A percentile compares a stretch with the other conserved stretches of the same genome.
Evolutionary conservation across 2,888 invertebrate genomes (phyloP).

Genomic region (Erpobdella octoculata): DNA sequence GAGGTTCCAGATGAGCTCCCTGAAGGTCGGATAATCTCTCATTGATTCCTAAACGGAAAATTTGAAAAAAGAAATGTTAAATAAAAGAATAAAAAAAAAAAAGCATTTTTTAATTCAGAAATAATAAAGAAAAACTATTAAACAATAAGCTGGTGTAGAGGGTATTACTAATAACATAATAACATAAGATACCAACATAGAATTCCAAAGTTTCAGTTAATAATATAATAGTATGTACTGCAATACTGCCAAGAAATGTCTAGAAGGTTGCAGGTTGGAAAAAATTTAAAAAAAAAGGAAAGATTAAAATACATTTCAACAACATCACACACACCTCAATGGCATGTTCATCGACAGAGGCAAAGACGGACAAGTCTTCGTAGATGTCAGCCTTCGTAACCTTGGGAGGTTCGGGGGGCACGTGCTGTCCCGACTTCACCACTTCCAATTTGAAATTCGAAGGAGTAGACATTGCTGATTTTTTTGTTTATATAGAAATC

Average conservation of each 20-base stretch:
- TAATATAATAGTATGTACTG: too few relatives aligned
- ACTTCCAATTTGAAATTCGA: slow-evolving; percentile 44
- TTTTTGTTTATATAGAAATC: neutral
- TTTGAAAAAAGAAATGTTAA: neutral
- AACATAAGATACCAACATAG: too few relatives aligned
- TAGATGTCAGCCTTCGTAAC: slow-evolving; percentile 51
- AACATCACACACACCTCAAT: slow-evolving; percentile 44
- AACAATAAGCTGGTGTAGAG: too few relatives aligned
- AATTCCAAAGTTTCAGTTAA: too few relatives aligned
- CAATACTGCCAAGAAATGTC: too few relatives aligned
- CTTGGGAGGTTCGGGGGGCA: slow-evolving; percentile 45
- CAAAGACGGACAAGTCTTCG: slow-evolving; percentile 48
- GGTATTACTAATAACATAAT: too few relatives aligned
- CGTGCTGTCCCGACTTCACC: slow-evolving; percentile 42
- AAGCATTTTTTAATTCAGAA: too few relatives aligned
- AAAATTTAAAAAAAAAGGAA: neutral
- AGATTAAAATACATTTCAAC: neutral
- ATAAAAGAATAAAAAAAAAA: neutral
- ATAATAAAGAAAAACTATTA: neutral
- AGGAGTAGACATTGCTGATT: slow-evolving; percentile 43
- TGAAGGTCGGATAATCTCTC: slow-evolving; percentile 48
- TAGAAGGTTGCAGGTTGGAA: too few relatives aligned
- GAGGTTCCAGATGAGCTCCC: slow-evolving; percentile 51
- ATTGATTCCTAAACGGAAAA: slow-evolving; percentile 45
- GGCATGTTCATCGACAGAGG: slow-evolving; percentile 49